Base-by-base conservation (phyloP, 2,797 vertebrate genomes). In the Psittacula echo region DNA sequence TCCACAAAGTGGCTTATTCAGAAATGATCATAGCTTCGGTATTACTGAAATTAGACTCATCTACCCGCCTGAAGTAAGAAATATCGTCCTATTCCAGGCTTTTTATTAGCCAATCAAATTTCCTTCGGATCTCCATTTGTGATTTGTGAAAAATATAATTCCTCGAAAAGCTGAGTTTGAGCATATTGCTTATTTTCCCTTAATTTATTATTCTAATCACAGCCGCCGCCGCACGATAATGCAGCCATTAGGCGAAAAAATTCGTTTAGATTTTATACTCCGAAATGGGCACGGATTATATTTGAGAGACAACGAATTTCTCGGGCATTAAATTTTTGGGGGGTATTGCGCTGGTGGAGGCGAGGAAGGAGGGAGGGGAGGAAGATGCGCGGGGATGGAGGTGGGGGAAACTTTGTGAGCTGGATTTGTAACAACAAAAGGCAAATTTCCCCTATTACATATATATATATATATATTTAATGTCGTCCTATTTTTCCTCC, bases 71-170 rank as follows among this genome's bases (percentile, higher is more conserved):
- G 97, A 85, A 97, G 97, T 97, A 97, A 98, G 97, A 97, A 97
- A 97, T 97, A 97, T 97, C 96, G 95, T 87, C 94, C 95, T 96
- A 97, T 97, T 98, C 97, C 96, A 92, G 65, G 97, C 97, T 97
- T 97, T 98, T 98, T 98, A 98, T 98, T 98, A 98, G 97, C 98
- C 98, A 97, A 98, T 98, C 98, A 97, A 98, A 98, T 97, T 98
- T 97, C 96, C 95, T 97, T 97, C 97, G 93, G 96, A 97, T 97
- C 97, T 94, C 96, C 96, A 91, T 90, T 97, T 96, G 97, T 96
- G 97, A 97, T 97, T 97, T 95, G 97, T 96, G 96, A 97, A 97
- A 97, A 97, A 98, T 97, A 97, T 96, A 97, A 98, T 97, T 96
- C 97, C 97, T 97, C 90, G 92, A 96, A 98, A 98, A 97, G 96